Conservation (phyloP, 2,797 vertebrate genomes). For the Gouania willdenowi region DNA sequence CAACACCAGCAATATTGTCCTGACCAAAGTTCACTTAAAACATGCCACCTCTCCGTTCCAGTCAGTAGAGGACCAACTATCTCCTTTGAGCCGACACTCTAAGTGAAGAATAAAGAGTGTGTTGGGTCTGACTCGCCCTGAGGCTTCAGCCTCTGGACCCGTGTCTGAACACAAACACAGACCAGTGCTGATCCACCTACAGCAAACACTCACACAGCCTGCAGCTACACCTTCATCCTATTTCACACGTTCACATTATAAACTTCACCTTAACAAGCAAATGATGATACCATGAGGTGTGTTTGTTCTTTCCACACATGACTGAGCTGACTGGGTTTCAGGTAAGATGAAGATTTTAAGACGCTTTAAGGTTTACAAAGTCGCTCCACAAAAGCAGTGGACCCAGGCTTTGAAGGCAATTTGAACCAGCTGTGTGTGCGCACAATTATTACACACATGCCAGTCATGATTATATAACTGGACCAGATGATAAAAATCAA, state of each 20-base stretch:
- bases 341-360: not conserved
- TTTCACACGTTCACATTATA: conserved; percentile 3
- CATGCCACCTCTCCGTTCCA: conserved; percentile 2
- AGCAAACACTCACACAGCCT: conserved; percentile 46
- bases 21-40: conserved; percentile 57
- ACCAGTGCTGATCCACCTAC: conserved; percentile 24
- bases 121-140: not conserved
- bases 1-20: conserved; percentile 4
- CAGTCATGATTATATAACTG: conserved; percentile 42
- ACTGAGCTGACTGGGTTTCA: conserved; percentile 3
- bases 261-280: not conserved
- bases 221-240: conserved; percentile 8
- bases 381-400: conserved; percentile 4
- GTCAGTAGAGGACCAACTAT: not conserved
- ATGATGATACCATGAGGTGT: not conserved
- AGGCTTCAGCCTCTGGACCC: conserved; percentile 2
- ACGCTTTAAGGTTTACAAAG: conserved; percentile 5
- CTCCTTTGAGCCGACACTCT: conserved; percentile 2
- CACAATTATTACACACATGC: conserved; percentile 38
- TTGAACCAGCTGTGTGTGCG: conserved; percentile 50
- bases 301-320: conserved; percentile 1
- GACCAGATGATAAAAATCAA: conserved; percentile 34
- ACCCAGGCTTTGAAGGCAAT: conserved; percentile 48
- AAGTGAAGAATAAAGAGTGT: too few relatives aligned
- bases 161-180: conserved; percentile 50